phyloP scores from a whole-genome alignment of 2,888 invertebrate genomes.

The Sarcophaga rosellei region DNA sequence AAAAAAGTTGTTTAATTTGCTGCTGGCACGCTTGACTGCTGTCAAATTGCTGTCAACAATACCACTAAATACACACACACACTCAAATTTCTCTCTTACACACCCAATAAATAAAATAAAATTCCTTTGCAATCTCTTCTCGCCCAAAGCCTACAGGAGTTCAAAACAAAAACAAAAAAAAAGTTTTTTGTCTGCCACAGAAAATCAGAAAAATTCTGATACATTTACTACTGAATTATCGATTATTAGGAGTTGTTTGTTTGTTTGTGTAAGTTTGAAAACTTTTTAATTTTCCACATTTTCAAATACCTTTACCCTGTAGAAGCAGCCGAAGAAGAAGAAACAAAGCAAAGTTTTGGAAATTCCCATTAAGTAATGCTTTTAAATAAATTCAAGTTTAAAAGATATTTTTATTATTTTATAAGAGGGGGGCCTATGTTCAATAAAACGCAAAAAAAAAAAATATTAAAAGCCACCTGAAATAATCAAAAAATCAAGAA shows the following conservation, averaged over 20 bases:
- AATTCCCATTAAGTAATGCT: too few relatives aligned
- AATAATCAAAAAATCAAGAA: too few relatives aligned
- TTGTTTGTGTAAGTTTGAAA: too few relatives aligned
- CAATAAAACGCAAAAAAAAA: too few relatives aligned
- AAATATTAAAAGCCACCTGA: too few relatives aligned
- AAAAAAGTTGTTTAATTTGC: conserved; percentile 65
- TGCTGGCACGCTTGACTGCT: conserved; percentile 72
- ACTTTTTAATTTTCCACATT: too few relatives aligned
- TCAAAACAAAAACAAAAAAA: conserved; percentile 18
- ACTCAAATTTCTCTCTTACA: not conserved
- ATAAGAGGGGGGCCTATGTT: too few relatives aligned
- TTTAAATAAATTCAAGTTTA: too few relatives aligned
- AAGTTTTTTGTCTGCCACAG: not conserved
- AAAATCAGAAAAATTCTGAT: not conserved
- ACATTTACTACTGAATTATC: conserved; percentile 33
- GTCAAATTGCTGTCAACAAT: conserved; percentile 78
- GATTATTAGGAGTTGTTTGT: conserved; percentile 20
- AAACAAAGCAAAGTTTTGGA: too few relatives aligned
- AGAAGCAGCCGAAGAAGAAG: too few relatives aligned
- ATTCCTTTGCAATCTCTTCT: not conserved
- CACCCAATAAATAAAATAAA: conserved; percentile 6
- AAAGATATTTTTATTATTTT: too few relatives aligned
- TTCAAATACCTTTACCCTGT: too few relatives aligned
- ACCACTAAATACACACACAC: conserved; percentile 59
- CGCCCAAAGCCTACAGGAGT: not conserved